These are phyloP conservation scores for Drosophila lowei DNA, from an alignment of 1,140 invertebrate species.

Conservation along the genomic window DNA sequence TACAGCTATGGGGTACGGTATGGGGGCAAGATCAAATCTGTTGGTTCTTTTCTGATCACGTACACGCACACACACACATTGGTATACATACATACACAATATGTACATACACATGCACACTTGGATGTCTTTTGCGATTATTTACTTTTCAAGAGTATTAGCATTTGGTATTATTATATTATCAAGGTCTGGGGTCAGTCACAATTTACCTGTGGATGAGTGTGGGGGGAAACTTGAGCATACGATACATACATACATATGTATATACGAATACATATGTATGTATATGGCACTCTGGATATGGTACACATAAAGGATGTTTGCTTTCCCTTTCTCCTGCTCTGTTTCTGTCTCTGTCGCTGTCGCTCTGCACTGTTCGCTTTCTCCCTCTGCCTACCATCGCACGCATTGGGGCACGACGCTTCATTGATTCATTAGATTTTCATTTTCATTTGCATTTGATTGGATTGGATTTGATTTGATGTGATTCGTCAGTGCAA, in stretches of 20 bases:
- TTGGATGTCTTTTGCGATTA: too few relatives aligned
- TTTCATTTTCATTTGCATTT: slow-evolving; percentile 9
- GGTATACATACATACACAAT: too few relatives aligned
- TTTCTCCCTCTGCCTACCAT: slow-evolving; percentile 20
- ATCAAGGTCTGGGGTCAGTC: slow-evolving; percentile 19
- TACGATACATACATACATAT: slow-evolving; percentile 10
- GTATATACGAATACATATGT: slow-evolving; percentile 8
- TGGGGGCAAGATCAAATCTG: too few relatives aligned
- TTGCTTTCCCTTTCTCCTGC: slow-evolving; percentile 8
- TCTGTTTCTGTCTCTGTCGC: slow-evolving; percentile 7
- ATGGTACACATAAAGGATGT: slow-evolving; percentile 5
- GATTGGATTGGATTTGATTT: slow-evolving; percentile 18
- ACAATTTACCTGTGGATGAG: slow-evolving; percentile 56
- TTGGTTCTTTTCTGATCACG: not conserved
- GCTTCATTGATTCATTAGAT: too few relatives aligned
- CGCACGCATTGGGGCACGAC: not conserved
- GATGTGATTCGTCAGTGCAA: slow-evolving; percentile 34
- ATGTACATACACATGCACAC: too few relatives aligned
- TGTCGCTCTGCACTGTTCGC: slow-evolving; percentile 7
- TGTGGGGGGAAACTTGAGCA: slow-evolving; percentile 38
- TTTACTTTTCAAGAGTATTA: too few relatives aligned
- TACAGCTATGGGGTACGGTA: not conserved
- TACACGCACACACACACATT: not conserved
- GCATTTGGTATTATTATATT: slow-evolving; percentile 1
- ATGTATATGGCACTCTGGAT: slow-evolving; percentile 27